Evolutionary conservation across 2,888 invertebrate genomes (phyloP), one percentile per base, ranked within the genome.

Genomic region (Sinelater perroti): DNA sequence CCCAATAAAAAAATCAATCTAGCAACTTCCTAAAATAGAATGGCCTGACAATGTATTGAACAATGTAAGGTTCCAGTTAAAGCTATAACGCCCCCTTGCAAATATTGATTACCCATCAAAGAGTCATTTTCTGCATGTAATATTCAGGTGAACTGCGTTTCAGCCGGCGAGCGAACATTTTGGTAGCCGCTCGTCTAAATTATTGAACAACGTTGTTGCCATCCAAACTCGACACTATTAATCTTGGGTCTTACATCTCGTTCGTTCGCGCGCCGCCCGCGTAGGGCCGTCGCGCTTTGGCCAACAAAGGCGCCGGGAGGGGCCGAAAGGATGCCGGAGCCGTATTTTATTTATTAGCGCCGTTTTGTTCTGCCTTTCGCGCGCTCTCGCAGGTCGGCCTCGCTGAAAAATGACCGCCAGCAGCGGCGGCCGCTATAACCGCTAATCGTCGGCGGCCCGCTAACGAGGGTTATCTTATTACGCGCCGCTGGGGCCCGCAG

Each of bases 381-480:
- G 18, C 18, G 36, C 36, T 18, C 36, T 18, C 17, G 36, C 16
- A 36, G 36, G 36, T 36, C 11, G 17, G 36, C 35, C 16, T 16
- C 3, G 17, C 7, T 20, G 38, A 40, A 40, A 40, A 40, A 40
- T 21, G 20, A 8, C 35, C 10, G 16, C 33, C 11, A 14, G 4
- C 18, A 11, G 38, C 14, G 50, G 50, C 40, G 18, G 31, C 38
- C 40, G 21, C 20, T 40, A 38, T 38, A 50, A 51, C 51, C 54
- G 20, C 46, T 54, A 54, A 54, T 54, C 46, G 46, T 13, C 35
- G 21, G 17, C 28, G 45, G 52, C 42, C 28, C 52, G 42, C 33
- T 46, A 46, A 38, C 44, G 46, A 46, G 46, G 38, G 45, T 54
- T 54, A 54, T 54, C 54, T 54, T 46, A 46, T 54, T 46, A 54